Percentiles rank a stretch among this genome's conserved stretches.
Evolutionary conservation across 2,888 invertebrate species (phyloP).

Genomic region (Synanthedon formicaeformis): DNA sequence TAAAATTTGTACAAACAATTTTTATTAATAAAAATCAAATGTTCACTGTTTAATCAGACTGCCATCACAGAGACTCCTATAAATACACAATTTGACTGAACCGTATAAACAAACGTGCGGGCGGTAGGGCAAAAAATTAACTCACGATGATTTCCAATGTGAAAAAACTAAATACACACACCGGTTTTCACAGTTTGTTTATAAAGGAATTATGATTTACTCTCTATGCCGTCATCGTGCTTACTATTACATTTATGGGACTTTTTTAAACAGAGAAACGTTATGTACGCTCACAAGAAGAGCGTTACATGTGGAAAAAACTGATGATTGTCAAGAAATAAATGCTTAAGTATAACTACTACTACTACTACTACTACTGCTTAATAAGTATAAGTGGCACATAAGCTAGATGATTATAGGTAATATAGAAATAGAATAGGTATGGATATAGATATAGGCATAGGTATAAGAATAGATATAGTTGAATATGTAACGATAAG

Average conservation of each 20-base stretch:
- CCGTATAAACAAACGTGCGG: conserved; percentile 12
- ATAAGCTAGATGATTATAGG: too few relatives aligned
- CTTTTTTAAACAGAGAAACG: too few relatives aligned
- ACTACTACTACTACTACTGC: too few relatives aligned
- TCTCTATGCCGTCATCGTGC: conserved; percentile 11
- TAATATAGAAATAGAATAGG: too few relatives aligned
- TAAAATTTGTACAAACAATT: not conserved
- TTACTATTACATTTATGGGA: conserved; percentile 1
- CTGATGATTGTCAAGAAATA: too few relatives aligned
- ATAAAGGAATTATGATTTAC: conserved; percentile 18
- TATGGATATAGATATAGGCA: too few relatives aligned
- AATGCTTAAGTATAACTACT: too few relatives aligned
- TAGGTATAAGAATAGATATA: too few relatives aligned
- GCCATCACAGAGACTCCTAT: conserved; percentile 10
- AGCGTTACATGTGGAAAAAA: too few relatives aligned
- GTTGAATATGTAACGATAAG: too few relatives aligned
- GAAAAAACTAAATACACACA: not conserved
- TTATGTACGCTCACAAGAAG: too few relatives aligned
- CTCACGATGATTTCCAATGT: conserved; percentile 4
- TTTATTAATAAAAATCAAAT: conserved; percentile 3
- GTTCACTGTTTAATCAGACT: conserved; percentile 6
- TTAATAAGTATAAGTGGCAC: too few relatives aligned
- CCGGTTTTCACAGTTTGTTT: not conserved
- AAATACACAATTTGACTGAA: conserved; percentile 9
- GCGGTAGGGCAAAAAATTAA: conserved; percentile 5